Evolutionary conservation across 2,888 invertebrate species (phyloP).

Genomic region (Baronia brevicornis): DNA sequence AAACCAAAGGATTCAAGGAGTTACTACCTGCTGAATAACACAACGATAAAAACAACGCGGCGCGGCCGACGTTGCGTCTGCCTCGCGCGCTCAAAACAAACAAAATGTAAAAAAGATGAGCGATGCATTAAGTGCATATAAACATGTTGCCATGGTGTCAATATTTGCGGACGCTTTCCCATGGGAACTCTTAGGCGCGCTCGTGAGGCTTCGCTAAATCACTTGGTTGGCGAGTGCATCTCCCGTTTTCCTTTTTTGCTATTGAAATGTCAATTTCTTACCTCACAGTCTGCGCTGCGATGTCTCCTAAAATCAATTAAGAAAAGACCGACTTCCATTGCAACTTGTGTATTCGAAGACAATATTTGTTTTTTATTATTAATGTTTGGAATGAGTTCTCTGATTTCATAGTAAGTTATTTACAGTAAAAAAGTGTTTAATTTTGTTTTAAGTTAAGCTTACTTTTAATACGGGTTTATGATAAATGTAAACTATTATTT

Average conservation of each 20-base stretch:
- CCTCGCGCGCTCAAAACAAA: constrained; percentile 62
- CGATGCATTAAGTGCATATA: constrained; percentile 75
- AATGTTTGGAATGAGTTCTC: too few relatives aligned
- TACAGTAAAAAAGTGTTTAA: too few relatives aligned
- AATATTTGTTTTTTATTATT: too few relatives aligned
- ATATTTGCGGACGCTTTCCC: constrained; percentile 71
- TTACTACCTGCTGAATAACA: constrained; percentile 65
- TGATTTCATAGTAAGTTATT: too few relatives aligned
- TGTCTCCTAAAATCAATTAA: constrained; percentile 48
- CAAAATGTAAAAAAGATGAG: constrained; percentile 70
- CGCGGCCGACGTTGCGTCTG: constrained; percentile 67
- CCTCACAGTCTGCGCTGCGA: constrained; percentile 25
- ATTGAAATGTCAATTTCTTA: constrained; percentile 65
- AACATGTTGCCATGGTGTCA: constrained; percentile 73
- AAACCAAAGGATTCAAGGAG: constrained; percentile 34
- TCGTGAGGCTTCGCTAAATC: constrained; percentile 55
- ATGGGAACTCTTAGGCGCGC: constrained; percentile 55
- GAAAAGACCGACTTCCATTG: constrained; percentile 28
- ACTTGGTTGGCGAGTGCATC: constrained; percentile 42
- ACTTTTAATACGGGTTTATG: constrained; percentile 18
- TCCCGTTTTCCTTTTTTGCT: constrained; percentile 58
- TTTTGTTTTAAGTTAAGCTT: too few relatives aligned
- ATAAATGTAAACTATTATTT: constrained; percentile 15
- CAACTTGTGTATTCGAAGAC: too few relatives aligned
- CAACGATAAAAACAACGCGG: constrained; percentile 67